Evolutionary conservation across 2,888 invertebrate genomes (phyloP).

Genomic region (Heliconius aoede): DNA sequence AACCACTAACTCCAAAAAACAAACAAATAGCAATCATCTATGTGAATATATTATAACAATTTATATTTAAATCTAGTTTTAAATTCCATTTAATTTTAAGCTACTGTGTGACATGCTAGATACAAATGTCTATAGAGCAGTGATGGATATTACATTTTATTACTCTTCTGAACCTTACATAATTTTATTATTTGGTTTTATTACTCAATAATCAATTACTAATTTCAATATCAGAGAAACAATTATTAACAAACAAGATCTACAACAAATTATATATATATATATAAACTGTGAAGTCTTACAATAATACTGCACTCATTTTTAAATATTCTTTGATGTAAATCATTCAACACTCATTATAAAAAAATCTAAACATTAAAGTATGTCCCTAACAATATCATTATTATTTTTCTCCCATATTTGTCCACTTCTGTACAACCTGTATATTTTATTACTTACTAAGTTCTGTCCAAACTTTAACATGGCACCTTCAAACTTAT

Average conservation of each 20-base stretch:
- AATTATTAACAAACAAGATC: background rate
- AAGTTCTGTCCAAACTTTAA: slow-evolving; percentile 77
- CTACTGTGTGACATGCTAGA: slow-evolving; percentile 3
- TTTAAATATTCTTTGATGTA: slow-evolving; percentile 30
- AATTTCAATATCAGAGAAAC: background rate
- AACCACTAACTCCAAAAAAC: slow-evolving; percentile 3
- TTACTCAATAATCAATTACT: slow-evolving; percentile 1
- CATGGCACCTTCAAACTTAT: slow-evolving; percentile 81
- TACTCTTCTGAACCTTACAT: background rate
- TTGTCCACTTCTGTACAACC: slow-evolving; percentile 75
- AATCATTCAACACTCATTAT: slow-evolving; percentile 30
- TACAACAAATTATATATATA: slow-evolving; percentile 32
- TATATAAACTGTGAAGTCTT: slow-evolving; percentile 24
- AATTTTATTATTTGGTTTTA: background rate
- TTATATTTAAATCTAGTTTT: slow-evolving; percentile 1
- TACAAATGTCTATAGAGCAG: background rate
- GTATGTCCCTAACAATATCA: slow-evolving; percentile 72
- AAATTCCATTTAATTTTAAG: background rate
- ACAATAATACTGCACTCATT: slow-evolving; percentile 36
- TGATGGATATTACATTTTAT: background rate
- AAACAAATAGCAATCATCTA: slow-evolving; percentile 16
- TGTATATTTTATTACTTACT: slow-evolving; percentile 76
- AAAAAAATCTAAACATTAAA: slow-evolving; percentile 48
- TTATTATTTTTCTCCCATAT: slow-evolving; percentile 75
- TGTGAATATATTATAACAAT: slow-evolving; percentile 8